phyloP scores from a whole-genome alignment of 1,140 invertebrate species.

The Pomphorhynchus laevis region DNA sequence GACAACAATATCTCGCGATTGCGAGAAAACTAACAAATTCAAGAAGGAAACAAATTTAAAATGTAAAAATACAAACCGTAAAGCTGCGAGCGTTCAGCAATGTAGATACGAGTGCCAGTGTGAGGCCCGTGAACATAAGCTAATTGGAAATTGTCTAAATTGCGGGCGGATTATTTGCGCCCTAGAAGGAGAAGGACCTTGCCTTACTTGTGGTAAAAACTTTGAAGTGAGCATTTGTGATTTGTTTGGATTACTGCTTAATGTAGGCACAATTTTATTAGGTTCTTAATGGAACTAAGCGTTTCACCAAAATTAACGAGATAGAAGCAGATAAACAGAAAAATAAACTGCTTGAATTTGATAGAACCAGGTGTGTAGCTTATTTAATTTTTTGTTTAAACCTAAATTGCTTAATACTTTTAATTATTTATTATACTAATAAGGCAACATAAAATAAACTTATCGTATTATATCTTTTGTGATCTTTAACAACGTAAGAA shows the following conservation, averaged over 20 bases:
- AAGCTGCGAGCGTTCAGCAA: no score
- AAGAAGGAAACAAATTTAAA: no score
- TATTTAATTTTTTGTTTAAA: constrained; percentile 4
- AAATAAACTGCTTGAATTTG: constrained; percentile 45
- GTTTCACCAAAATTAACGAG: no score
- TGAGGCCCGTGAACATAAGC: constrained; percentile 46
- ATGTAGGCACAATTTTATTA: constrained; percentile 4
- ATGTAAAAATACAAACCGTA: no score
- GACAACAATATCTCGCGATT: no score
- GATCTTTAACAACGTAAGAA: no score
- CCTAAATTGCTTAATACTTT: no score
- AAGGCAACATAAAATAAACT: no score
- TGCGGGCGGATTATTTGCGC: constrained; percentile 74
- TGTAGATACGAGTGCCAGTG: constrained; percentile 53
- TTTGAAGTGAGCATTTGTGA: constrained; percentile 27
- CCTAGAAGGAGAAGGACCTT: constrained; percentile 77
- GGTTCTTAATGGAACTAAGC: no score
- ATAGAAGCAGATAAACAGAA: constrained; percentile 38
- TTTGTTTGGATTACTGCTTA: constrained; percentile 9
- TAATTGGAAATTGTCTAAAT: constrained; percentile 61
- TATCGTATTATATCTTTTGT: no score
- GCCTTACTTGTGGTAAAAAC: constrained; percentile 56
- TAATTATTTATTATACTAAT: no score
- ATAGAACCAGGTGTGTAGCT: constrained; percentile 34
- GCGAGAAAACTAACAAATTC: no score